Conservation (phyloP, 2,888 invertebrate species). For the Thecophora atra region DNA sequence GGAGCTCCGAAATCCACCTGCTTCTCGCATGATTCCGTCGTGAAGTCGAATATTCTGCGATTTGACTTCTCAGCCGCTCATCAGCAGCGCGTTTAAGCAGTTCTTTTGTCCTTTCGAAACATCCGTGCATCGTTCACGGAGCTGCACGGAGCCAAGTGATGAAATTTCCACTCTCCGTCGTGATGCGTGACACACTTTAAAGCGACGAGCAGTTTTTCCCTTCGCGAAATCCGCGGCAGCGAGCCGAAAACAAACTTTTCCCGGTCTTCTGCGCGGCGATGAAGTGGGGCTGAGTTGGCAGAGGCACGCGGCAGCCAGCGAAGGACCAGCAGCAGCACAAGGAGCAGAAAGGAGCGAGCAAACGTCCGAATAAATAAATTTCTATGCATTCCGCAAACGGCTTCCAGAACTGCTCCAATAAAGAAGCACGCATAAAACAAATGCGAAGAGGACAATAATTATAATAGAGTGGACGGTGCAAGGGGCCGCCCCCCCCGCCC, state of each 20-base stretch:
- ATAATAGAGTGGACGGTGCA: conserved; percentile 25
- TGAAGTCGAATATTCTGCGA: no score
- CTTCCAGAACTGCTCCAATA: conserved; percentile 16
- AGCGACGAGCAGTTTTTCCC: conserved; percentile 29
- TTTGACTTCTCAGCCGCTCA: no score
- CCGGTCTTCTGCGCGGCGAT: no score
- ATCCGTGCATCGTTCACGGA: no score
- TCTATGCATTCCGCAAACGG: conserved; percentile 36
- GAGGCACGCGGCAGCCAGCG: no score
- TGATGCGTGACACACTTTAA: conserved; percentile 20
- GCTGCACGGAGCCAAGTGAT: no score
- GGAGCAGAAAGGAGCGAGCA: neutral
- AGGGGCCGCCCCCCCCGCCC: neutral
- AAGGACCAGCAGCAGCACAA: neutral
- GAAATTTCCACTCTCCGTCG: neutral
- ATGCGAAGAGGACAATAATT: conserved; percentile 32
- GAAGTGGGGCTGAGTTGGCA: no score
- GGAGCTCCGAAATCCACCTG: no score
- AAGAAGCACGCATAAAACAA: conserved; percentile 24
- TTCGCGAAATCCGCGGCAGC: neutral
- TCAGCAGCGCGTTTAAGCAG: no score
- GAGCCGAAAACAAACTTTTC: no score
- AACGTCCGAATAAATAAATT: conserved; percentile 34
- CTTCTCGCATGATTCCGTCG: no score
- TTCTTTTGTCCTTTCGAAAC: no score